Evolutionary conservation across 2,797 vertebrate species (phyloP), one percentile per base, ranked within the genome.

Genomic region (Liparis tanakae): DNA sequence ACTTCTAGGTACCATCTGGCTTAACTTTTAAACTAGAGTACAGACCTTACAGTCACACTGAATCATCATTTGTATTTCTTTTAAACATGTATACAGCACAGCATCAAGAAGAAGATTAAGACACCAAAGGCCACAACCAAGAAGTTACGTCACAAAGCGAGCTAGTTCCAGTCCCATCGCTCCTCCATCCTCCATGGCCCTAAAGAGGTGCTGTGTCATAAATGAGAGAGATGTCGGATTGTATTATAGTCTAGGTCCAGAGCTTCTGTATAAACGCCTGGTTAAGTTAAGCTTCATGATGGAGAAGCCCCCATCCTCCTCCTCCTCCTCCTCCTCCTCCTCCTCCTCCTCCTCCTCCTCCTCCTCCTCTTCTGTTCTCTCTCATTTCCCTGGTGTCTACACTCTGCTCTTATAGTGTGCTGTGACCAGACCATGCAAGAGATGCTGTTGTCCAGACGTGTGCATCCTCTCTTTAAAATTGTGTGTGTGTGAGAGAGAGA

Each of bases 181-280:
- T 67, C 34, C 75, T 74, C 17, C 70, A 65, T 37, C 44, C 78
- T 82, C 51, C 61, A 3, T 20, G 25, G 74, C 77, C 79, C 82
- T 74, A 60, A 72, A 84, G 86, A 86, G 74, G 80, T 69, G 60
- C 58, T 22, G 82, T 86, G 86, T 85, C 86, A 86, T 76, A 85
- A 87, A 89, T 72, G 89, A 88, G 82, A 86, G 76, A 62, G 56
- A 87, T 77, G 82, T 89, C 89, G 85, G 63, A 69, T 54, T 82
- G 76, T 65, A 84, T 92, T 89, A 85, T 3, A 20, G 71, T 91
- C 77, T 74, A 54, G 68, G 77, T 82, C 48, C 58, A 59, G 70
- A 83, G 83, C 72, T 83, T 81, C 83, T 78, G 82, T 79, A 73
- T 85, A 78, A 84, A 89, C 20, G 85, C 82, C 80, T 80, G 78